A percentile compares a stretch with the other conserved stretches of the same genome.
phyloP scores from a whole-genome alignment of 2,797 vertebrate species.

The Rhinatrema bivittatum region DNA sequence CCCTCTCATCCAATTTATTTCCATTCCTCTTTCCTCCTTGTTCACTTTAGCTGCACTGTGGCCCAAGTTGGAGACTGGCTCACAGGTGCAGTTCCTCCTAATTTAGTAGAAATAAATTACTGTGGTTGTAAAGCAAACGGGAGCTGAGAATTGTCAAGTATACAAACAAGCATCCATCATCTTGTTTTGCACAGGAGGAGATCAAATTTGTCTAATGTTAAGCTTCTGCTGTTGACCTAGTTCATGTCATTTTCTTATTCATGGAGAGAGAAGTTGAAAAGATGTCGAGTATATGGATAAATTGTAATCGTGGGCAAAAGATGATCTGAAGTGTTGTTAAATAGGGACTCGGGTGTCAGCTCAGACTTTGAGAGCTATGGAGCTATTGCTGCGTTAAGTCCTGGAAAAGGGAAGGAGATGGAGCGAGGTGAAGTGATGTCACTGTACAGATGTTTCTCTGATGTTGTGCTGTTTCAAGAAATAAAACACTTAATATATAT shows the following conservation, averaged over 20 bases:
- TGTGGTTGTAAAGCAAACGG: neutral
- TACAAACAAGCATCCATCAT: neutral
- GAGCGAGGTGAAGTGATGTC: too few species aligned
- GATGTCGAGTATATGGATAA: too few species aligned
- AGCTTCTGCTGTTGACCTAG: neutral
- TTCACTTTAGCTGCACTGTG: neutral
- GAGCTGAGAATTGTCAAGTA: neutral
- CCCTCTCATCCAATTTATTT: neutral
- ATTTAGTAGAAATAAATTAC: slow-evolving; percentile 29
- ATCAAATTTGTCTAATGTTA: neutral
- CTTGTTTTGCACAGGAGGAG: neutral
- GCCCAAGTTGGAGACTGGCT: slow-evolving; percentile 15
- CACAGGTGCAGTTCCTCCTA: slow-evolving; percentile 8
- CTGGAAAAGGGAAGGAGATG: too few species aligned
- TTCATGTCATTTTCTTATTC: neutral
- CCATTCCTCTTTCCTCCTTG: neutral
- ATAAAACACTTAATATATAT: too few species aligned
- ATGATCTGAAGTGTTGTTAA: too few species aligned
- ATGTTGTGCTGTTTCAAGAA: too few species aligned
- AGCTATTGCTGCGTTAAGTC: too few species aligned
- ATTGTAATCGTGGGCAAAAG: too few species aligned
- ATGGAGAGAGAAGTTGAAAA: too few species aligned
- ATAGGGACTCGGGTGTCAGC: too few species aligned
- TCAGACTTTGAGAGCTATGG: too few species aligned
- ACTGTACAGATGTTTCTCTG: too few species aligned